Base-by-base conservation (phyloP, 2,888 invertebrate genomes). In the Rhagophthalmus giganteus region DNA sequence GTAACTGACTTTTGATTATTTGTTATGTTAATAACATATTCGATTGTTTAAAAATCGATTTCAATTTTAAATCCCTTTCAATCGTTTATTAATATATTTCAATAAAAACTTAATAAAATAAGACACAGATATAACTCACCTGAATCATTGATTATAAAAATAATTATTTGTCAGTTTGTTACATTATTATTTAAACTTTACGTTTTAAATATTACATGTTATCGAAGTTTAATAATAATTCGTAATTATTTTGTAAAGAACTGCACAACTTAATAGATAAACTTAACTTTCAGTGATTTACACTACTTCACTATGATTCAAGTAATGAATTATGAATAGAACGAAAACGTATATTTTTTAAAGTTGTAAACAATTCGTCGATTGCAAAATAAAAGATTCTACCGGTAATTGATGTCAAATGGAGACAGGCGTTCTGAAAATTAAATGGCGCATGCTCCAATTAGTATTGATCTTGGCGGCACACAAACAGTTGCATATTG, bases 361-460 rank as follows among this genome's bases (percentile, higher is more conserved):
- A 41, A 37, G 28, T 35, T 34, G 49, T 48, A 53, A 59, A 59
- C 47, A 54, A 52, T 58, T 37, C 37, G 25, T 37, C 50, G 44
- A 49, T 53, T 35, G 35, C 26, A 54, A 55, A 55, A 55, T 47
- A 52, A 57, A 59, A 57, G 44, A 44, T 47, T 39, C 35, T 45
- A 25, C 31, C 44, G 42, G 41, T 35, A 49, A 49, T 37, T 42
- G 37, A 35, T 49, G 42, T 49, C 31, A 27, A 24, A 41, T 28
- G 33, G 35, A 10, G 38, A 25, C 31, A 49, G 41, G 37, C 28
- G 49, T 42, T 37, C 16, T 31, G 11, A 15, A n/a, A 32, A 30
- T 11, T 20, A 15, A 25, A 31, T 1, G n/a, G 35, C 41, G 49
- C 49, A 49, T 25, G 49, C 37, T 6, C 12, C 9, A n/a, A n/a